Base-by-base conservation (phyloP, 2,113 vertebrate species). In the Manacus vitellinus region DNA sequence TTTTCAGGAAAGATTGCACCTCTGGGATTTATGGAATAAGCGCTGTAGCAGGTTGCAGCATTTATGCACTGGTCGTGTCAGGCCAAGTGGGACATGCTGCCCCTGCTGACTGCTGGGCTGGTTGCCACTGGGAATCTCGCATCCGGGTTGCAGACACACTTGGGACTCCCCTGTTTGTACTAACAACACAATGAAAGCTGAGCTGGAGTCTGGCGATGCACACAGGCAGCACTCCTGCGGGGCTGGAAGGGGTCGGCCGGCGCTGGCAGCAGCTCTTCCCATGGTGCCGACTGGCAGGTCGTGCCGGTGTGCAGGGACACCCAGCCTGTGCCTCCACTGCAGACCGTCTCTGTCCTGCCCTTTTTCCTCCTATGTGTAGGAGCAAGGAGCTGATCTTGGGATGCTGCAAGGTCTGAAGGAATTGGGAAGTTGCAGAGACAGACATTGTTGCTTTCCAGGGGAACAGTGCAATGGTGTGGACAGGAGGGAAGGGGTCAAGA, bases 21-120 rank as follows among this genome's bases (percentile, higher is more conserved):
- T 86, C 74, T 33, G 93, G 89, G 96, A 77, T 49, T 55, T 52
- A 81, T 88, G 92, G 78, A 73, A 61, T 59, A 49, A 91, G 61
- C 0, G 0, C 49, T 58, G 74, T 23, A 89, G 96, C 93, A 93
- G 94, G 93, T 82, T 93, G 80, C 81, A 66, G 93, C 44, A 5
- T 72, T 95, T 59, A 9, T 18, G 75, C 77, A 7, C 76, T 5
- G 89, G 81, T 49, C 54, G 0, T 73, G 54, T 94, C 92, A 58
- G 78, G 95, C 93, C 92, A 94, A 94, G 14, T 1, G 84, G 95
- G 93, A 93, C 87, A 33, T 0, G 28, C 66, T 95, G 94, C 87
- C 93, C 80, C 94, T 66, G 95, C 95, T 93, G 93, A 62, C 81
- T 85, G 73, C 94, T 25, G 92, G 77, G 89, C 87, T 70, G 65